phyloP scores from a whole-genome alignment of 2,113 vertebrate genomes.

The Rhinoderma darwinii region DNA sequence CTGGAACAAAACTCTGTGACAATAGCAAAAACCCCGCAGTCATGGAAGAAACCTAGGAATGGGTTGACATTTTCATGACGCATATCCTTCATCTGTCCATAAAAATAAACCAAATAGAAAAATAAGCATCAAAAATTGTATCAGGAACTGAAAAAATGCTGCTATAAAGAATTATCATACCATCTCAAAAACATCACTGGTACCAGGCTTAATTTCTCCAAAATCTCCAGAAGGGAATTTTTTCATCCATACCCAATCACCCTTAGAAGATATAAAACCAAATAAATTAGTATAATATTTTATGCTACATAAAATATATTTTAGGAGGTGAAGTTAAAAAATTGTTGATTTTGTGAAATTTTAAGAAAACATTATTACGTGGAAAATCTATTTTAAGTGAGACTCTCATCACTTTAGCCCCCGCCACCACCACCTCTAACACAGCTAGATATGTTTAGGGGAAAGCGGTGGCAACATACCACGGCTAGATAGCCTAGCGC shows the following conservation, averaged over 20 bases:
- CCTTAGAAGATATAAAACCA: slow-evolving; percentile 63
- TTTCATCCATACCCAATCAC: slow-evolving; percentile 82
- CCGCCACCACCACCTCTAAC: no score
- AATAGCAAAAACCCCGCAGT: slow-evolving; percentile 79
- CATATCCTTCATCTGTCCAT: slow-evolving; percentile 76
- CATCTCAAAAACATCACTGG: slow-evolving; percentile 73
- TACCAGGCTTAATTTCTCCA: slow-evolving; percentile 53
- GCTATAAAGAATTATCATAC: slow-evolving; percentile 60
- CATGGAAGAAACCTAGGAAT: slow-evolving; percentile 79
- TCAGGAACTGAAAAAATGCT: neutral
- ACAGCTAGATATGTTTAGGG: no score
- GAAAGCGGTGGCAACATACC: no score
- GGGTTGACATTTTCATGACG: slow-evolving; percentile 80
- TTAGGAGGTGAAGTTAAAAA: no score
- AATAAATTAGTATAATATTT: neutral
- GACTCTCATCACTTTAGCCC: no score
- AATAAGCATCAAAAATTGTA: neutral
- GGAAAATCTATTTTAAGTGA: no score
- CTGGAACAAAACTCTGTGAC: slow-evolving; percentile 80
- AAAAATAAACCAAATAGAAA: slow-evolving; percentile 2
- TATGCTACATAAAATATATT: neutral
- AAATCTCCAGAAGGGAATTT: slow-evolving; percentile 75
- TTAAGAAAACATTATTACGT: no score
- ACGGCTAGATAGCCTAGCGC: no score
- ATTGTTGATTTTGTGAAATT: neutral